Evolutionary conservation across 2,888 invertebrate genomes (phyloP).

Genomic region (Machimus atricapillus): DNA sequence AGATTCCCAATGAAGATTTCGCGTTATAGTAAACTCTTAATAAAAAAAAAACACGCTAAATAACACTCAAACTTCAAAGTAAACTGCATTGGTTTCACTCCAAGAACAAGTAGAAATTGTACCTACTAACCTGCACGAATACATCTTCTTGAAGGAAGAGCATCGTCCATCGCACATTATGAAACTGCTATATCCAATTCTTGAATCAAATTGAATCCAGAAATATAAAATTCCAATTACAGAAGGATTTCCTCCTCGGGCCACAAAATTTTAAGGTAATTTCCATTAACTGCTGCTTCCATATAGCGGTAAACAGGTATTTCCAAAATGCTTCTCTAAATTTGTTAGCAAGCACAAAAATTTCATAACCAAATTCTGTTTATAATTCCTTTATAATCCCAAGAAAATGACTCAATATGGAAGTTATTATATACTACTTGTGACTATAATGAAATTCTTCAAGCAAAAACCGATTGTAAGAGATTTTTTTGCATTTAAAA

Average conservation of each 20-base stretch:
- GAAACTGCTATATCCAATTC: neutral
- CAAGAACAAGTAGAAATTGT: neutral
- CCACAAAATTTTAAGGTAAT: neutral
- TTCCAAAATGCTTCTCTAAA: neutral
- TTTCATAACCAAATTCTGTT: neutral
- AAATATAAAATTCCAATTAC: neutral
- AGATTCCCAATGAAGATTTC: too few relatives aligned
- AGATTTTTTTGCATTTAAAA: neutral
- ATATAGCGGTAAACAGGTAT: neutral
- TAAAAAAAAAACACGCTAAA: too few relatives aligned
- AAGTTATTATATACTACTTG: neutral
- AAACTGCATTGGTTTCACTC: neutral
- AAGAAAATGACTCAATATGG: neutral
- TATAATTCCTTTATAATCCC: neutral
- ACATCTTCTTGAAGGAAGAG: neutral
- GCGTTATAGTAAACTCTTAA: too few relatives aligned
- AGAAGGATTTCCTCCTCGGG: neutral
- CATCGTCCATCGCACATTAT: conserved; percentile 24
- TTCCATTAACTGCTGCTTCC: neutral
- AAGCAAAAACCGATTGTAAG: neutral
- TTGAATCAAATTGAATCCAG: neutral
- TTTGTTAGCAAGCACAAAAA: neutral
- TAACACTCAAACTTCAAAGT: neutral
- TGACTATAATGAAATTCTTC: neutral
- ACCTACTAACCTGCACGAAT: conserved; percentile 21